Base-by-base conservation (phyloP, 2,888 invertebrate species). In the Phymatocera aterrima region DNA sequence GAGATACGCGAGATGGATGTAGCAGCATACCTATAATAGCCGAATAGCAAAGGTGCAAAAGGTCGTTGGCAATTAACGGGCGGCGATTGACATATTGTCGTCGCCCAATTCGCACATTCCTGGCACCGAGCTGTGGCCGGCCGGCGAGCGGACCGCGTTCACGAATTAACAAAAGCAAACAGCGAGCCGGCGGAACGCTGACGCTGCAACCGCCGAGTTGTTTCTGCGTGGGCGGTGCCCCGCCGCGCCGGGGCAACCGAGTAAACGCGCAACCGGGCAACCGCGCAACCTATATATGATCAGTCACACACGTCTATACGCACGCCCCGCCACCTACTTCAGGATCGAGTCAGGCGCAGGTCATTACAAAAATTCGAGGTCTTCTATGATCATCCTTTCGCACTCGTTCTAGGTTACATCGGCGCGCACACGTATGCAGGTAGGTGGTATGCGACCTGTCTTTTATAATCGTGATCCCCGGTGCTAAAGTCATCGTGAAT, bases 241-340 rank as follows among this genome's bases (percentile, higher is more conserved):
- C n/a, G n/a, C n/a, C n/a, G n/a, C n/a, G n/a, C 21, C 70, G 10
- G 70, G 70, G 51, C 10, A 18, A 34, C 51, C 51, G 28, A 31
- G 51, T 3, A 18, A 34, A 31, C 51, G 28, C 31, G 70, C n/a
- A 6, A 48, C 48, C 48, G 48, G 46, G 83, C 83, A 83, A 85
- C 84, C 83, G 82, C 34, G 82, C 85, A 83, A 82, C 84, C 82
- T 81, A 78, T 82, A 24, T 28, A 24, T 54, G 8, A 3, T 40
- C 80, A 83, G 82, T 80, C 85, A 83, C 82, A 84, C 84, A 82
- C 84, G 81, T 82, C 82, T 82, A 82, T 80, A 81, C 79, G 81
- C 84, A 85, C 85, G 83, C 84, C 82, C 81, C 72, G 37, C 81
- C 80, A 74, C 80, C 72, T 79, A 84, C 78, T 78, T 31, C 10